Conservation (phyloP, 2,113 vertebrate genomes). For the Siniperca chuatsi region DNA sequence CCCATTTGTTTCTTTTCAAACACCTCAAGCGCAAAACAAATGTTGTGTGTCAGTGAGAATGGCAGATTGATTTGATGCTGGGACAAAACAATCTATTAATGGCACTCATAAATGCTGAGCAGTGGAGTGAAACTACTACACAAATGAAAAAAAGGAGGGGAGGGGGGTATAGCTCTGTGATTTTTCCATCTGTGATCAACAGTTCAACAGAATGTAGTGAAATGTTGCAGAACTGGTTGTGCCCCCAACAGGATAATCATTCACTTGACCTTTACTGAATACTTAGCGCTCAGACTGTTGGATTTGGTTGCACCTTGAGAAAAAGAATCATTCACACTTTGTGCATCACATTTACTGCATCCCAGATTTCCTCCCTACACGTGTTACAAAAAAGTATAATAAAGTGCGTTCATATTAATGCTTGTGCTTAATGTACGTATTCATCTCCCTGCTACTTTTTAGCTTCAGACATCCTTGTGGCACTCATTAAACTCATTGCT, state of each 20-base stretch:
- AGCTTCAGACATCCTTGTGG: slow-evolving; percentile 23
- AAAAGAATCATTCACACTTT: slow-evolving; percentile 13
- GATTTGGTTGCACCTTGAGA: slow-evolving; percentile 16
- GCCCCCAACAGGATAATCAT: slow-evolving; percentile 10
- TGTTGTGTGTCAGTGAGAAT: slow-evolving; percentile 24
- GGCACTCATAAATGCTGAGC: slow-evolving; percentile 49
- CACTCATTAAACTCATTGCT: slow-evolving; percentile 28
- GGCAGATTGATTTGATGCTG: slow-evolving; percentile 59
- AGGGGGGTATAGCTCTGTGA: not conserved
- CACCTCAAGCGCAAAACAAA: slow-evolving; percentile 43
- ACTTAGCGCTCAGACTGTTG: not conserved
- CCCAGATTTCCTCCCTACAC: slow-evolving; percentile 1
- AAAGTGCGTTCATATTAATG: slow-evolving; percentile 15
- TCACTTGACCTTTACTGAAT: slow-evolving; percentile 45
- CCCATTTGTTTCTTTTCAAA: slow-evolving; percentile 45
- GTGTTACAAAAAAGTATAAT: not conserved
- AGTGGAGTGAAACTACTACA: slow-evolving; percentile 33
- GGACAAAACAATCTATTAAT: slow-evolving; percentile 52
- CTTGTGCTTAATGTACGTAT: not conserved
- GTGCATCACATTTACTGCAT: slow-evolving; percentile 24
- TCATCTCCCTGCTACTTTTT: slow-evolving; percentile 3
- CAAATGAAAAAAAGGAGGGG: slow-evolving; percentile 10
- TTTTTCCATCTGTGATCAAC: slow-evolving; percentile 16
- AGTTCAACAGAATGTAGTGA: slow-evolving; percentile 11
- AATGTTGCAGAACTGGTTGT: slow-evolving; percentile 22